Conservation (phyloP, 2,797 vertebrate genomes). For the Tangara arthus region DNA sequence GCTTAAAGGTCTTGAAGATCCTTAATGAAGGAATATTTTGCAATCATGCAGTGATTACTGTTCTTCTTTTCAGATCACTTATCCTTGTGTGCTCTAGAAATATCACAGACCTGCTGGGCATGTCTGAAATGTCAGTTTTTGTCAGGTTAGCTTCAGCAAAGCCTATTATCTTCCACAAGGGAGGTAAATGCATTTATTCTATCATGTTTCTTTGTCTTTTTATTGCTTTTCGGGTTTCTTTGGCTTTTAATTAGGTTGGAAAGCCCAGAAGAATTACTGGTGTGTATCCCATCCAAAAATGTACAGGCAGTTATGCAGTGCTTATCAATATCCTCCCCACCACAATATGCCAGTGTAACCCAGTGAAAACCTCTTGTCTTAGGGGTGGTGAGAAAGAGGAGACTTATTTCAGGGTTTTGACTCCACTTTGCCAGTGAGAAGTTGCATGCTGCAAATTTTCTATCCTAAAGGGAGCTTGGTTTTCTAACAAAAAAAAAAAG, state of each 20-base stretch:
- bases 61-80: slow-evolving; percentile 61
- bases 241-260: not conserved
- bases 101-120: not conserved
- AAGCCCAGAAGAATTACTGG: not conserved
- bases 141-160: slow-evolving; percentile 44
- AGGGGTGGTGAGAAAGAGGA: not conserved
- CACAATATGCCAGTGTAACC: not conserved
- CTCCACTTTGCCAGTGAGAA: not conserved
- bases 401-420: not conserved
- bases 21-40: not conserved
- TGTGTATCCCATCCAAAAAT: not conserved
- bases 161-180: slow-evolving; percentile 15
- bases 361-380: not conserved
- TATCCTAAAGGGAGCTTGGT: not conserved
- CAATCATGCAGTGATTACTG: not conserved
- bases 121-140: slow-evolving; percentile 53
- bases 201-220: not conserved
- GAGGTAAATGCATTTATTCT: slow-evolving; percentile 34
- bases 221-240: not conserved
- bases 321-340: not conserved
- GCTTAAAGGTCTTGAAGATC: not conserved
- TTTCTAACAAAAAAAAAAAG: not conserved
- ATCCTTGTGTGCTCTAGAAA: slow-evolving; percentile 67
- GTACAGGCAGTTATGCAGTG: not conserved
- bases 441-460: not conserved